Evolutionary conservation across 2,888 invertebrate species (phyloP).

Genomic region (Spodoptera exigua): DNA sequence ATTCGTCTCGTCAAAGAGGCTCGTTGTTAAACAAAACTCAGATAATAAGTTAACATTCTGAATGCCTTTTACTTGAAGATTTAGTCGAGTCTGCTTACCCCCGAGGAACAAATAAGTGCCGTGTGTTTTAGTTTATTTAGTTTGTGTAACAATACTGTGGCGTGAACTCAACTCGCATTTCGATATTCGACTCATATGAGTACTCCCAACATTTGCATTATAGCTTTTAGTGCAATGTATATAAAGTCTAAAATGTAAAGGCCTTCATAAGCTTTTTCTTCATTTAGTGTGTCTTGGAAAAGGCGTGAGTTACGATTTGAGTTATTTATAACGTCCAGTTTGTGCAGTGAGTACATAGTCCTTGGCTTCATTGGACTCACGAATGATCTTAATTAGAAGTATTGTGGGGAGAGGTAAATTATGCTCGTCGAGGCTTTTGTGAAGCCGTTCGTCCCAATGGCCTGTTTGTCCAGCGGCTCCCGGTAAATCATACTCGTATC

Average conservation of each 20-base stretch:
- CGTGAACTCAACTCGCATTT: slow-evolving; percentile 70
- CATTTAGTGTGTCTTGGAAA: slow-evolving; percentile 73
- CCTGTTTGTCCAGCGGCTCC: slow-evolving; percentile 56
- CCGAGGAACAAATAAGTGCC: slow-evolving; percentile 76
- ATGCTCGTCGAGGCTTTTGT: slow-evolving; percentile 76
- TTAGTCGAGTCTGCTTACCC: slow-evolving; percentile 69
- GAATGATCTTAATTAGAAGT: slow-evolving; percentile 88
- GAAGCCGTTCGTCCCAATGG: slow-evolving; percentile 58
- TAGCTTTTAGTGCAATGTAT: slow-evolving; percentile 64
- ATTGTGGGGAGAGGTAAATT: slow-evolving; percentile 84
- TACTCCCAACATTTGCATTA: slow-evolving; percentile 42
- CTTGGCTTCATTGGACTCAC: slow-evolving; percentile 80
- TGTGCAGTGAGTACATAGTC: slow-evolving; percentile 80
- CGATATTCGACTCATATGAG: slow-evolving; percentile 65
- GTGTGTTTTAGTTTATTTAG: slow-evolving; percentile 77
- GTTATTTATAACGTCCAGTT: slow-evolving; percentile 87
- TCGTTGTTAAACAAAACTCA: slow-evolving; percentile 41
- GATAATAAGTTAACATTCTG: slow-evolving; percentile 53
- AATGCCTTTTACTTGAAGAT: slow-evolving; percentile 57
- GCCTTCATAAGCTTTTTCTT: slow-evolving; percentile 59
- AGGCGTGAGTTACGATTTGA: slow-evolving; percentile 82
- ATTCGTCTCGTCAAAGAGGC: slow-evolving; percentile 34
- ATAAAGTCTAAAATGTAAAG: slow-evolving; percentile 65
- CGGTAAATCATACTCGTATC: slow-evolving; percentile 83
- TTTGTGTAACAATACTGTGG: slow-evolving; percentile 75